Evolutionary conservation across 2,113 vertebrate species (phyloP), one percentile per base, ranked within the genome.

Genomic region (Pagrus major): DNA sequence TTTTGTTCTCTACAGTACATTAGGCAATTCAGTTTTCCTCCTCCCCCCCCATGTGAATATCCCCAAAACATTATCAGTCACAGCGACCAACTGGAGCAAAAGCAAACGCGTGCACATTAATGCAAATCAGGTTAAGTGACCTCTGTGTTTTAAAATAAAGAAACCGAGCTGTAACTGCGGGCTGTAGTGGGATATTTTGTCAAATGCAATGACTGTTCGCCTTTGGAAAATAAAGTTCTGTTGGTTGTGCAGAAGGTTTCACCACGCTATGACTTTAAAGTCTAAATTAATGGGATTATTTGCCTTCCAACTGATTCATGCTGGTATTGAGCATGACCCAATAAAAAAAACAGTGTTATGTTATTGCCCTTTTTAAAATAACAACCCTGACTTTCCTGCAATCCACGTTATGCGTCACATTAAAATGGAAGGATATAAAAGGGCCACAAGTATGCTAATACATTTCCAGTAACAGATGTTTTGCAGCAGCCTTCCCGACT

Each of bases 1-100:
- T 87, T 90, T 82, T 81, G 85, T 86, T 88, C 87, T 91, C 84
- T 83, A 82, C 90, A 90, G 86, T 91, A 91, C 89, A 90, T 90
- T 90, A 90, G 86, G 82, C 88, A 90, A 86, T 91, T 84, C 77
- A 31, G 81, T 76, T 73, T 86, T 56, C 27, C 81, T 80, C 87
- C 84, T 87, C 82, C 51, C 85, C 88, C 82, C 51, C 85, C 69
- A 76, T 63, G 84, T 69, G 83, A 86, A 78, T 56, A 81, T 77
- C 66, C 66, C 66, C 67, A 80, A 84, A 89, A 90, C 72, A 74
- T 84, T 74, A 91, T 90, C 81, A 80, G 88, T 90, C 88, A 89
- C 54, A 61, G 72, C 39, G 66, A 83, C 66, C 80, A 91, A 92
- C 66, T 65, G 59, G 76, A 91, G 82, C 86, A 77, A 68, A 33